These are phyloP conservation scores for Aegotheles bennettii DNA, from an alignment of 2,113 vertebrate genomes.

Conservation along the genomic window DNA sequence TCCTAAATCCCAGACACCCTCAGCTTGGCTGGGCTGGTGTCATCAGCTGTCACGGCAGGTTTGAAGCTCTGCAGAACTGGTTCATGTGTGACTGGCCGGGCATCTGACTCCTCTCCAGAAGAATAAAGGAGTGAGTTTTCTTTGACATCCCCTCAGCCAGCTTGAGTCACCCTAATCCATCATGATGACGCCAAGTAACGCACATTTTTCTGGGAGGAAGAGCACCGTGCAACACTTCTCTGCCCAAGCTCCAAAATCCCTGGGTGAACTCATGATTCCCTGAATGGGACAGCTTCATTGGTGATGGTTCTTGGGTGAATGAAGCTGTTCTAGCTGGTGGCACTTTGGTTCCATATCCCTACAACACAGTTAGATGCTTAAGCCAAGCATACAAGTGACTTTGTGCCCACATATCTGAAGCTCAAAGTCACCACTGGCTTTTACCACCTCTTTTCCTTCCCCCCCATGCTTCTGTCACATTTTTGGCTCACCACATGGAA, in stretches of 20 bases:
- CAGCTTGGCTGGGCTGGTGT: not conserved
- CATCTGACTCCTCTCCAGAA: not conserved
- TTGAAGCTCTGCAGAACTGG: slow-evolving; percentile 6
- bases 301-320: too few relatives aligned
- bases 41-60: not conserved
- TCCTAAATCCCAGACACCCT: not conserved
- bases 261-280: not conserved
- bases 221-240: not conserved
- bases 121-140: not conserved
- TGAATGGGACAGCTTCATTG: not conserved
- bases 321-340: not conserved
- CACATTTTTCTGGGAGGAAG: not conserved
- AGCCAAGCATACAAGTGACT: not conserved
- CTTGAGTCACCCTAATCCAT: not conserved
- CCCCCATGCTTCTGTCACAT: not conserved
- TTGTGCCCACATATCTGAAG: too few relatives aligned
- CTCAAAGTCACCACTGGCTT: not conserved
- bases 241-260: not conserved
- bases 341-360: not conserved
- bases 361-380: not conserved
- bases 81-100: not conserved
- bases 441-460: not conserved
- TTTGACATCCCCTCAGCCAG: not conserved
- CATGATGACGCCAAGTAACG: fast-evolving
- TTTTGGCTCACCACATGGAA: not conserved